phyloP scores from a whole-genome alignment of 1,140 invertebrate genomes.

The Leptoteleia sp. region DNA sequence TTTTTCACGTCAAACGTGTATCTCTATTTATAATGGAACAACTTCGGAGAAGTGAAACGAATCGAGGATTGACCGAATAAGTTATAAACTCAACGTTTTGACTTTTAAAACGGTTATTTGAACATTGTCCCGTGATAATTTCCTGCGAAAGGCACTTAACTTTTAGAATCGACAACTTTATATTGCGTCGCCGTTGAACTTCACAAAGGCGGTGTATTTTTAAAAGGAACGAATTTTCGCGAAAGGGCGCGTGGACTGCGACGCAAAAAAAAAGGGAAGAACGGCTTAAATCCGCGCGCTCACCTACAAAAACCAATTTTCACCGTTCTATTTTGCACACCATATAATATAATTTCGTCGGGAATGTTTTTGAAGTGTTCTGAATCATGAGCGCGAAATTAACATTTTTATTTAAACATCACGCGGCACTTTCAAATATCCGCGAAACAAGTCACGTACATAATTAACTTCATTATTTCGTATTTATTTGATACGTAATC shows the following conservation, averaged over 20 bases:
- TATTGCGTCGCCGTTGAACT: conserved; percentile 6
- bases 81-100: conserved; percentile 47
- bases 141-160: neutral
- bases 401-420: conserved; percentile 1
- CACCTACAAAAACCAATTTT: conserved; percentile 11
- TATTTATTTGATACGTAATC: neutral
- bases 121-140: conserved; percentile 10
- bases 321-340: conserved; percentile 2
- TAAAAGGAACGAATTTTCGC: conserved; percentile 11
- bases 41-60: conserved; percentile 21
- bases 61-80: conserved; percentile 49
- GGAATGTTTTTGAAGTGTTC: conserved; percentile 3
- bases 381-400: neutral
- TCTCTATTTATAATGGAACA: conserved; percentile 35
- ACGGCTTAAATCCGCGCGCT: neutral
- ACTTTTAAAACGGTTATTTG: conserved; percentile 45
- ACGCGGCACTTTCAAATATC: neutral
- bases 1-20: conserved; percentile 24
- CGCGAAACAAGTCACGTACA: conserved; percentile 4
- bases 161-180: conserved; percentile 18
- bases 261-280: neutral
- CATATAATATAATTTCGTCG: neutral
- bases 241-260: conserved; percentile 5
- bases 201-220: conserved; percentile 6
- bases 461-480: neutral